phyloP scores from a whole-genome alignment of 2,888 invertebrate genomes.

The Eretmocerus hayati region DNA sequence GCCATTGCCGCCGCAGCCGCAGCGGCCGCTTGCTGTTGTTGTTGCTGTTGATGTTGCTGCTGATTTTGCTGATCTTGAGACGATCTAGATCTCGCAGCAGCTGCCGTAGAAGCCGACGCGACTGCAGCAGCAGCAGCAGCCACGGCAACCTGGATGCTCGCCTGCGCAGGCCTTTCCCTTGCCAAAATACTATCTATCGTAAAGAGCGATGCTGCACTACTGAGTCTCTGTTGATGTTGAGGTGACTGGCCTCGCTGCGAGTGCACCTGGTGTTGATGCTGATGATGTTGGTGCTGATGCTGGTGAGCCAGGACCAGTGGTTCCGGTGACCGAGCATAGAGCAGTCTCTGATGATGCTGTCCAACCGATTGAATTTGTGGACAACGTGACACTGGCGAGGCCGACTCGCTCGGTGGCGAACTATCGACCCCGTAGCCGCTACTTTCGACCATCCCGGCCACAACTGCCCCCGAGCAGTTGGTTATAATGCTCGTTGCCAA shows the following conservation, averaged over 20 bases:
- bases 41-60: too few relatives aligned
- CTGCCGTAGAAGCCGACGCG: conserved; percentile 28
- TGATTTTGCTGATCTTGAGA: too few relatives aligned
- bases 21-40: conserved; percentile 35
- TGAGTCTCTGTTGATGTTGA: neutral
- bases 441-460: conserved; percentile 44
- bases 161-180: too few relatives aligned
- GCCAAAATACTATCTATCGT: conserved; percentile 84
- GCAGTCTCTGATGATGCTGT: neutral
- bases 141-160: conserved; percentile 56
- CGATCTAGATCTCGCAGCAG: conserved; percentile 25
- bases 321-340: conserved; percentile 21
- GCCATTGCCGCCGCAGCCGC: conserved; percentile 36
- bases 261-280: neutral
- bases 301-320: neutral
- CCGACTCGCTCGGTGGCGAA: conserved; percentile 43
- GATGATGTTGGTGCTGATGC: neutral
- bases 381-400: conserved; percentile 35
- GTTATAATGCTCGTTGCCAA: too few relatives aligned
- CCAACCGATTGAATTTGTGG: neutral
- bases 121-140: conserved; percentile 41
- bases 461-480: too few relatives aligned
- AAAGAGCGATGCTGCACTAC: conserved; percentile 60
- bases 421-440: conserved; percentile 40
- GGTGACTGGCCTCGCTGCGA: neutral